A percentile compares a stretch with the other conserved stretches of the same genome.
phyloP scores from a whole-genome alignment of 2,888 invertebrate species.

The Dicranocentrus wangi region DNA sequence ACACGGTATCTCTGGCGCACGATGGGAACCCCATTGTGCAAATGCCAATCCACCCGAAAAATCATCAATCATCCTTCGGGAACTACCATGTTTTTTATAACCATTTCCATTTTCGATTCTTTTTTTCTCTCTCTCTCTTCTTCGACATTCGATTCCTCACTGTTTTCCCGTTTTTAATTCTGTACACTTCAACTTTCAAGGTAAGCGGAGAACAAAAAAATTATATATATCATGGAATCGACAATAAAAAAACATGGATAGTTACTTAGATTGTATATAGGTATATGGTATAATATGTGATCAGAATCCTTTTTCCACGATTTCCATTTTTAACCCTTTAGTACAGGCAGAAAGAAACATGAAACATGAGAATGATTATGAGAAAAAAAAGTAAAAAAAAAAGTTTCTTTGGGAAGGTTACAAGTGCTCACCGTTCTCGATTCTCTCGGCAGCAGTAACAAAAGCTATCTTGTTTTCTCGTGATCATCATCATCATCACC shows the following conservation, averaged over 20 bases:
- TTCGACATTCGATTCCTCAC: constrained; percentile 25
- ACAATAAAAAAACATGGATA: not conserved
- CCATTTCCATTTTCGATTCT: constrained; percentile 43
- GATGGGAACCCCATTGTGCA: constrained; percentile 64
- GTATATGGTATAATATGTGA: no score
- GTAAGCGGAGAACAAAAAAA: constrained; percentile 28
- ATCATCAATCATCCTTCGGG: constrained; percentile 66
- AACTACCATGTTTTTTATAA: constrained; percentile 27
- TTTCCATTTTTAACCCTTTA: constrained; percentile 30
- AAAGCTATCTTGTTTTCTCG: not conserved
- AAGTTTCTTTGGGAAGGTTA: not conserved
- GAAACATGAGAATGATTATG: constrained; percentile 34
- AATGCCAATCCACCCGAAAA: constrained; percentile 67
- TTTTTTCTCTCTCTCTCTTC: no score
- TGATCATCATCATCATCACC: constrained; percentile 1
- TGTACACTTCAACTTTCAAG: constrained; percentile 14
- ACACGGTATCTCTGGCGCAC: constrained; percentile 5
- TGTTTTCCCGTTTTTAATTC: constrained; percentile 35
- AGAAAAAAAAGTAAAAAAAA: constrained; percentile 6
- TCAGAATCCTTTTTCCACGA: not conserved
- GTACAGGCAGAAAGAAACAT: not conserved
- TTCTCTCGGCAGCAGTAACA: not conserved
- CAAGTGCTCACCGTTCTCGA: not conserved
- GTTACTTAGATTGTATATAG: no score
- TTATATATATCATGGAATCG: constrained; percentile 6